Base-by-base conservation (phyloP, 2,888 invertebrate species). In the Exephanes ischioxanthus region DNA sequence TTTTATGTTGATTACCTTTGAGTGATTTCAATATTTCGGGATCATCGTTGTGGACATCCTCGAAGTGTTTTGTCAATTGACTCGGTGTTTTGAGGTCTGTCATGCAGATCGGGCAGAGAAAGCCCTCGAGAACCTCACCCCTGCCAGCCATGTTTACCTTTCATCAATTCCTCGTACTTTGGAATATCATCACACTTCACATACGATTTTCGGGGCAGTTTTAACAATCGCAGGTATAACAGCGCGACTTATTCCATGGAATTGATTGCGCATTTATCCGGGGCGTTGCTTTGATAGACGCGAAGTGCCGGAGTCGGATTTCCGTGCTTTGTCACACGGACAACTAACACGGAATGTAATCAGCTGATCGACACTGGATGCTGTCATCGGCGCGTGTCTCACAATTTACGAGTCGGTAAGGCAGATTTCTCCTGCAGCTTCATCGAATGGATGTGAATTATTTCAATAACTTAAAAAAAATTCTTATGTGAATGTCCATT, bases 41-140 rank as follows among this genome's bases (percentile, higher is more conserved):
- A 91, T 98, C 98, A 93, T 98, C 97, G 82, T 97, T 96, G 94
- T 99, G 99, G 77, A 96, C 95, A 85, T 97, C 97, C 94, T 98
- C 98, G 92, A 99, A 99, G 94, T 99, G 99, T 88, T 96, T 95
- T 78, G 97, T 97, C 80, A 99, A 95, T 92, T 97, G 97, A 76
- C 96, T 95, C 6, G 98, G 97, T 16, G 98, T 97, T 92, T 97
- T 97, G 68, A 98, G 95, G 94, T 99, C 99, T 55, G 97, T 96
- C 94, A 98, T 97, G 92, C 99, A 99, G 90, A 99, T 98, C 0
- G 99, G 99, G 94, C 99, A 99, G 11, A 99, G 95, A 93, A 99
- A 99, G 5, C 99, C 99, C 94, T 99, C 99, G 84, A 97, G 95
- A 89, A 98, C 97, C 90, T 96, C 95, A 4, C 93, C 94, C 58